Evolutionary conservation across 2,797 vertebrate species (phyloP).

Genomic region (Odontamblyopus rebecca): DNA sequence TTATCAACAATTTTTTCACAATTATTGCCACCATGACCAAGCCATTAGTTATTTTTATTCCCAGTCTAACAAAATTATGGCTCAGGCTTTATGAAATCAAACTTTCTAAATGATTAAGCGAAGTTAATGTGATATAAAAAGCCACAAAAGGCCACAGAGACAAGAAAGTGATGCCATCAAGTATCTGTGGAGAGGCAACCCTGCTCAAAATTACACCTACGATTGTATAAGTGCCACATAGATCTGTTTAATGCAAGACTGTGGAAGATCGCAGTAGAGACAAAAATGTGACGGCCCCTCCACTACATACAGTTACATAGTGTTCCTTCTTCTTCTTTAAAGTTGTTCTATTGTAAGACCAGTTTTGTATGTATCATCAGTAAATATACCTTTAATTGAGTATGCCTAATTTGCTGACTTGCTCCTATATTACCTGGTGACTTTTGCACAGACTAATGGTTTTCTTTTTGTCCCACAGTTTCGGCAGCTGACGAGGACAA

Average conservation of each 20-base stretch:
- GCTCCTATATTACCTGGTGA: slow-evolving; percentile 14
- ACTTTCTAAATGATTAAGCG: no score
- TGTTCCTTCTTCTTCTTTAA: no score
- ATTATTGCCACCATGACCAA: not conserved
- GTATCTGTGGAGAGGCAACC: no score
- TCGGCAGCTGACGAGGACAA: slow-evolving; percentile 44
- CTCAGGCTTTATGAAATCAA: not conserved
- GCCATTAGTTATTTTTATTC: not conserved
- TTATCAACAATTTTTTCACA: not conserved
- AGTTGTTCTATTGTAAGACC: no score
- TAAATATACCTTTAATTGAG: no score
- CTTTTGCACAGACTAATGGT: slow-evolving; percentile 28
- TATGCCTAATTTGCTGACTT: slow-evolving; percentile 27
- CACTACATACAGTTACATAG: no score
- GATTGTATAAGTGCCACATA: not conserved
- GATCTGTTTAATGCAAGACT: no score
- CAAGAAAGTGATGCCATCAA: not conserved
- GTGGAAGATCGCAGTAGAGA: no score
- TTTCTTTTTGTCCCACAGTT: slow-evolving; percentile 35
- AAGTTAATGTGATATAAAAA: no score
- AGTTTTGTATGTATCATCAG: no score
- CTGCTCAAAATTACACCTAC: not conserved
- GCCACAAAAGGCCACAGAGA: not conserved
- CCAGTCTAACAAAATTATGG: not conserved
- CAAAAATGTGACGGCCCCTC: not conserved